Percentiles rank a stretch among this genome's conserved stretches.
Evolutionary conservation across 2,888 invertebrate genomes (phyloP).

Genomic region (Xestia c-nigrum): DNA sequence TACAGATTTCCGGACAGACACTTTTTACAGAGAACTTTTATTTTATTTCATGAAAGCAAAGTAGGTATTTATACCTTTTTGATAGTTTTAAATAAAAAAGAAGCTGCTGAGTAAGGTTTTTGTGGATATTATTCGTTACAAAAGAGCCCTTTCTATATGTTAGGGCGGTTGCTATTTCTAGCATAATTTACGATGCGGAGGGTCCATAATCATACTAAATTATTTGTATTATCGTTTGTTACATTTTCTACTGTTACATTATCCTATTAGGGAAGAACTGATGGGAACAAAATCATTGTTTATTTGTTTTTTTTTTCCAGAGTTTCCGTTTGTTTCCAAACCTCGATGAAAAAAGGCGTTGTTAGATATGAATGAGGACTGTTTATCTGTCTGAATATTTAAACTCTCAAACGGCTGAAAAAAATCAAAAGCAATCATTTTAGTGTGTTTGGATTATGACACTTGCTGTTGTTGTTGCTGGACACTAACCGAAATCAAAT

Average conservation of each 20-base stretch:
- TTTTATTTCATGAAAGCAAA: not conserved
- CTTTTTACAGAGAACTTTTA: not conserved
- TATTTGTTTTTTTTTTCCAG: constrained; percentile 1
- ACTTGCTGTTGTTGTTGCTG: not conserved
- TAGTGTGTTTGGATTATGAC: not conserved
- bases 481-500: not conserved
- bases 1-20: not conserved
- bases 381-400: not conserved
- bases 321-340: not conserved
- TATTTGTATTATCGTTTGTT: constrained; percentile 12
- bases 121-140: constrained; percentile 17
- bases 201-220: constrained; percentile 45
- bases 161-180: not conserved
- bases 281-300: not conserved
- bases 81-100: not conserved
- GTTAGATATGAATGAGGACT: not conserved
- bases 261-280: no score
- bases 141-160: constrained; percentile 17
- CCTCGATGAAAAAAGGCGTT: not conserved
- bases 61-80: not conserved
- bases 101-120: not conserved
- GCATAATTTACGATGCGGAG: constrained; percentile 27
- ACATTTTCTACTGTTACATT: no score
- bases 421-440: not conserved
- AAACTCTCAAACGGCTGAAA: not conserved